Conservation (phyloP, 2,113 vertebrate genomes). For the Platycercus adscitus region DNA sequence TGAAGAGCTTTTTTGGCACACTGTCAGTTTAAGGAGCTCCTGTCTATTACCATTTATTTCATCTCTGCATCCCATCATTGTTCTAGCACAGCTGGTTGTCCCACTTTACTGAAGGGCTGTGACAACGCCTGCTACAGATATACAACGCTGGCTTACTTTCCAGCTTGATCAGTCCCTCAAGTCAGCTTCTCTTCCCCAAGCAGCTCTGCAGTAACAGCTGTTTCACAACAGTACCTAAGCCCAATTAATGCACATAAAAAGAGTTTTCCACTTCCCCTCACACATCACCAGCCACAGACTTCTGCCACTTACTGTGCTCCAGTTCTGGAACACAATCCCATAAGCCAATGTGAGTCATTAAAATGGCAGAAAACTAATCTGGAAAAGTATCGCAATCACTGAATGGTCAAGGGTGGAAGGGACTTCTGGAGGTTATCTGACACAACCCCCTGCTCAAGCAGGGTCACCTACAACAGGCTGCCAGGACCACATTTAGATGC, state of each 20-base stretch:
- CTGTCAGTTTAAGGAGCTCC: neutral
- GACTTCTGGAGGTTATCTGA: neutral
- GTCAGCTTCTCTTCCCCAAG: neutral
- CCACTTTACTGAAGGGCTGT: neutral
- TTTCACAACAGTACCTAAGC: neutral
- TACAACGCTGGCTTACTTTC: neutral
- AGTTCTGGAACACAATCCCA: neutral
- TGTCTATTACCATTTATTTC: neutral
- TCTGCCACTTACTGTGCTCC: neutral
- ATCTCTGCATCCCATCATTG: neutral
- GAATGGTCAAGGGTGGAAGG: neutral
- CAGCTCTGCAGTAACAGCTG: neutral
- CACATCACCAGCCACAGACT: neutral
- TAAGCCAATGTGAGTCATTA: neutral
- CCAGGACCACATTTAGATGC: rapidly evolving
- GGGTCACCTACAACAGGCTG: neutral
- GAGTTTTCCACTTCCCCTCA: neutral
- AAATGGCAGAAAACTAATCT: neutral
- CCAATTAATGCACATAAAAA: neutral
- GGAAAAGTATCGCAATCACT: neutral
- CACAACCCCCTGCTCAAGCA: neutral
- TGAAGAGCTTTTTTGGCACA: neutral
- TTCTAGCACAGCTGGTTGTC: neutral
- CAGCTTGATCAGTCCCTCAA: neutral
- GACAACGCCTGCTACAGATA: neutral